Evolutionary conservation across 2,888 invertebrate species (phyloP).

Genomic region (Acanthosepion esculentum): DNA sequence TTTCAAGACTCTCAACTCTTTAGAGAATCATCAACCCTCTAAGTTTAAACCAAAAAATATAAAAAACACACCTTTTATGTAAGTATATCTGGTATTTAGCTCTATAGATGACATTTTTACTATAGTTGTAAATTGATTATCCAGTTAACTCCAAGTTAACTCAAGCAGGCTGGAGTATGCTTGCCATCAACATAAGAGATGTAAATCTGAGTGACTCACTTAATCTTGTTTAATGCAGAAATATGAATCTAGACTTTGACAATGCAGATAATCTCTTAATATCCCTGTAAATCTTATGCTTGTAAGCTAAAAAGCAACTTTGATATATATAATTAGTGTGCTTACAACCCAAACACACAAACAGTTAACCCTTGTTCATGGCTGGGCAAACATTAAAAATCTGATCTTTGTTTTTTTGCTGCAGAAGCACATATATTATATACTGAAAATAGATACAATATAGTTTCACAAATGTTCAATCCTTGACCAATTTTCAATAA

Average conservation of each 20-base stretch:
- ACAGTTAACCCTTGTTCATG: neutral
- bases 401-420: too few relatives aligned
- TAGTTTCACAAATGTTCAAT: too few relatives aligned
- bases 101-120: neutral
- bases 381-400: too few relatives aligned
- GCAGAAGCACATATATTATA: too few relatives aligned
- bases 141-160: neutral
- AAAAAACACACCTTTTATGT: neutral
- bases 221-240: constrained; percentile 16
- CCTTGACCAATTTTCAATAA: too few relatives aligned
- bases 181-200: neutral
- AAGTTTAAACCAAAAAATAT: neutral
- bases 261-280: constrained; percentile 18
- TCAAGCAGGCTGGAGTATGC: neutral
- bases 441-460: too few relatives aligned
- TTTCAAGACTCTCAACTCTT: neutral
- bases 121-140: neutral
- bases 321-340: neutral
- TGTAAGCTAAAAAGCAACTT: neutral
- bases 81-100: neutral
- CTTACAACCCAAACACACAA: neutral
- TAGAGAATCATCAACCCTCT: neutral
- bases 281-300: neutral
- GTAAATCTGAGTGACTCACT: neutral
- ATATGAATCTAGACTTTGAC: neutral